Conservation (phyloP, 2,797 vertebrate species). For the Limnodromus scolopaceus region DNA sequence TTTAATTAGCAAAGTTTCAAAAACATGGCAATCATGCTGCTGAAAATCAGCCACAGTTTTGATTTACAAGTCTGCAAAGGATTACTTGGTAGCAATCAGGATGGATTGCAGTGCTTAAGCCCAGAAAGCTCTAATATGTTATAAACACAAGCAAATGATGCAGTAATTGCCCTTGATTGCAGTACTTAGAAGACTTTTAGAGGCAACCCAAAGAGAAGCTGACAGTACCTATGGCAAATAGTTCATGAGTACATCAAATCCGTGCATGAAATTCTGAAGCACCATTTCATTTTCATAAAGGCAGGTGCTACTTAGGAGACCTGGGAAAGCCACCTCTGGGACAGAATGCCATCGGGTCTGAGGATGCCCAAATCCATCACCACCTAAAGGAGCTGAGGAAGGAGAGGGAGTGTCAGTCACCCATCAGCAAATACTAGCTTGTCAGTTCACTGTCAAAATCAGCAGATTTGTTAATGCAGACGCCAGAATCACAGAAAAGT, state of each 20-base stretch:
- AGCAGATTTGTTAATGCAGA: background rate
- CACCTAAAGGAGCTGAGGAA: background rate
- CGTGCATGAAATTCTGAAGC: background rate
- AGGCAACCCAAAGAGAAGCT: background rate
- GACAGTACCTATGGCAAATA: background rate
- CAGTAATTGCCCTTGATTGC: slow-evolving; percentile 52
- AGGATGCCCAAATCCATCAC: fast-evolving
- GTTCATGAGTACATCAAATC: background rate
- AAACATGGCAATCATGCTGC: slow-evolving; percentile 47
- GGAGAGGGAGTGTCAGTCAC: fast-evolving
- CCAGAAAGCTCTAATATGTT: slow-evolving; percentile 57
- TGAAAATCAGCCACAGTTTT: slow-evolving; percentile 67
- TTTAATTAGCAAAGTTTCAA: slow-evolving; percentile 69
- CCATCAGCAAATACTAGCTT: background rate
- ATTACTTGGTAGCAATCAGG: slow-evolving; percentile 75
- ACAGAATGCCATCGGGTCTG: fast-evolving
- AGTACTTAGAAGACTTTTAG: background rate
- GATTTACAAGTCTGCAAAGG: slow-evolving; percentile 71
- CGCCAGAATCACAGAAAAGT: background rate
- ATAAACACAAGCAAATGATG: slow-evolving; percentile 67
- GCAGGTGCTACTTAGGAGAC: background rate
- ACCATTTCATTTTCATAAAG: fast-evolving
- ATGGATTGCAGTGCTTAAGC: slow-evolving; percentile 47
- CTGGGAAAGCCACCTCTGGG: background rate
- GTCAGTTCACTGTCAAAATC: background rate